Conservation (phyloP, 1,140 invertebrate genomes). For the Pomacea maculata region DNA sequence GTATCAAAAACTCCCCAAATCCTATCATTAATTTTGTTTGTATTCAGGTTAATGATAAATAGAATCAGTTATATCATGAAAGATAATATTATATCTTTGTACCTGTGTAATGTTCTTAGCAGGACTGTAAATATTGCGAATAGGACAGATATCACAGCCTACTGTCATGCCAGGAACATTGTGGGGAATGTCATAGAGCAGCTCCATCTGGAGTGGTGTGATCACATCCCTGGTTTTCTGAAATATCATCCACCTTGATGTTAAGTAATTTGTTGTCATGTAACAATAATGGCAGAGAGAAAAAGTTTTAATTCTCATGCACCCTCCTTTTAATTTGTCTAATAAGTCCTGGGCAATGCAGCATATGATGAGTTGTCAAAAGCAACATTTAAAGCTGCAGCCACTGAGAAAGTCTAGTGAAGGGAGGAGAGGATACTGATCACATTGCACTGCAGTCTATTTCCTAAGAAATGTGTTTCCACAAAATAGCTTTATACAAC, state of each 20-base stretch:
- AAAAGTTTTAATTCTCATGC: no score
- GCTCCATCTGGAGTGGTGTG: constrained; percentile 30
- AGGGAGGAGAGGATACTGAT: no score
- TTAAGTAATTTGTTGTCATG: no score
- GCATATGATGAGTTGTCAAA: no score
- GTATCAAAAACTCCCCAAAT: not conserved
- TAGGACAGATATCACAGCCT: constrained; percentile 29
- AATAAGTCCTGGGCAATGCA: no score
- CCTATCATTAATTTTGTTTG: not conserved
- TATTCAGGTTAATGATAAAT: not conserved
- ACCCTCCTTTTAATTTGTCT: no score
- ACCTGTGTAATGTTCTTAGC: constrained; percentile 12
- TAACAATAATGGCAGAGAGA: no score
- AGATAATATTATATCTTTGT: not conserved
- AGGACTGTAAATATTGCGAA: constrained; percentile 33
- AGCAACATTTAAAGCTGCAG: no score
- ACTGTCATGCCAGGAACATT: constrained; percentile 21
- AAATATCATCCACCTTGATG: not conserved
- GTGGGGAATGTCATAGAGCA: constrained; percentile 23
- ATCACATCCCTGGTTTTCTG: constrained; percentile 35
- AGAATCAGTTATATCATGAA: not conserved
- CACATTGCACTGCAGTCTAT: no score
- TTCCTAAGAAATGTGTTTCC: no score
- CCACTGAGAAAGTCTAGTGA: no score
- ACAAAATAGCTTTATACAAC: no score